These are phyloP conservation scores for Pogonognathellus flavescens DNA, from an alignment of 1,140 invertebrate genomes.

Conservation along the genomic window DNA sequence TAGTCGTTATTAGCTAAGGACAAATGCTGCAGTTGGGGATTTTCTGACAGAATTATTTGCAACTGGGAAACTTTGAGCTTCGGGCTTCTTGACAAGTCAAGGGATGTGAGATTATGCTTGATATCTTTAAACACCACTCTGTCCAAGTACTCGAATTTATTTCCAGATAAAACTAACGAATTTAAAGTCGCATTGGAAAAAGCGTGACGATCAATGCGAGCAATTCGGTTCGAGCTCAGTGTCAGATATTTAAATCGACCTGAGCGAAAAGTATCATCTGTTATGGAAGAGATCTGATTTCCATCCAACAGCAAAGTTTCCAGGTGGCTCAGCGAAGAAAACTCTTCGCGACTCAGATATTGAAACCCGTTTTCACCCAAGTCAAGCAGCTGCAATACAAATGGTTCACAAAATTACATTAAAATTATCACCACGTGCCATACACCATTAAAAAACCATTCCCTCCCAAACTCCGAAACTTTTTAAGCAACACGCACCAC, in stretches of 20 bases:
- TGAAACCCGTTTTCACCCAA: slow-evolving; percentile 83
- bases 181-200: slow-evolving; percentile 75
- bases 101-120: slow-evolving; percentile 52
- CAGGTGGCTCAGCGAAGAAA: slow-evolving; percentile 76
- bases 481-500: too few relatives aligned
- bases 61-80: slow-evolving; percentile 58
- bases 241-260: slow-evolving; percentile 72
- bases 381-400: slow-evolving; percentile 75
- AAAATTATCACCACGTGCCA: not conserved
- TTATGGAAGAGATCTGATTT: slow-evolving; percentile 79
- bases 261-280: slow-evolving; percentile 79
- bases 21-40: slow-evolving; percentile 58
- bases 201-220: slow-evolving; percentile 70
- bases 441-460: too few relatives aligned
- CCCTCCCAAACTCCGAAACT: too few relatives aligned
- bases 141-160: slow-evolving; percentile 67
- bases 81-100: slow-evolving; percentile 65
- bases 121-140: slow-evolving; percentile 58
- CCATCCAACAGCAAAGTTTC: slow-evolving; percentile 80
- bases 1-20: slow-evolving; percentile 62
- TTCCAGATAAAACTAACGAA: slow-evolving; percentile 71
- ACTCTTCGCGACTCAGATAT: slow-evolving; percentile 81
- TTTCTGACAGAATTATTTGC: slow-evolving; percentile 58
- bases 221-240: slow-evolving; percentile 80
- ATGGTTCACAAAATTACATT: too few relatives aligned